Evolutionary conservation across 2,113 vertebrate genomes (phyloP).

Genomic region (Periophthalmodon schlosseri): DNA sequence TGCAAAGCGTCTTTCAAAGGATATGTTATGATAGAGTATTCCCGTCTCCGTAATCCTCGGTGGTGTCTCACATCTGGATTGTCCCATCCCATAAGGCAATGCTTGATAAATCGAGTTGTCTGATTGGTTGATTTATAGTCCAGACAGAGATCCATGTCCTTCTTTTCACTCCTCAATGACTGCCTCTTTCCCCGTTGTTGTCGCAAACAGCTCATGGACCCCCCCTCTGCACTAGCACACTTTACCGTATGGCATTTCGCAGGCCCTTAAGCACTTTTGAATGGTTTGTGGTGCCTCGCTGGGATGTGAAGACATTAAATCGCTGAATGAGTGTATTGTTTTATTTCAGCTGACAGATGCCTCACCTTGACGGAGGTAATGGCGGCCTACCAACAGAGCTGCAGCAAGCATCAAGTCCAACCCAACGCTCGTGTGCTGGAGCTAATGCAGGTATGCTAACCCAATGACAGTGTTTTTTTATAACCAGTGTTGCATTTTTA

Average conservation of each 20-base stretch:
- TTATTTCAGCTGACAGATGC: slow-evolving; percentile 67
- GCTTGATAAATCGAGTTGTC: slow-evolving; percentile 36
- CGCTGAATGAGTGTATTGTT: slow-evolving; percentile 39
- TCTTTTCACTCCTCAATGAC: slow-evolving; percentile 33
- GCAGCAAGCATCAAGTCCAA: slow-evolving; percentile 72
- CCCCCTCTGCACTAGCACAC: slow-evolving; percentile 16
- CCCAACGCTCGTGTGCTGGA: slow-evolving; percentile 67
- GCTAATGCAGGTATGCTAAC: slow-evolving; percentile 72
- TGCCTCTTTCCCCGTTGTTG: slow-evolving; percentile 21
- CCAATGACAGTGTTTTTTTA: neutral
- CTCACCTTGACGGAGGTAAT: slow-evolving; percentile 71
- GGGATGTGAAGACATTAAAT: slow-evolving; percentile 44
- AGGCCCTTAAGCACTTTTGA: slow-evolving; percentile 41
- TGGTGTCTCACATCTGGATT: slow-evolving; percentile 31
- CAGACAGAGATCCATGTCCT: slow-evolving; percentile 43
- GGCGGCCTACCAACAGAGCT: slow-evolving; percentile 74
- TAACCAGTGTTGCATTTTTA: neutral
- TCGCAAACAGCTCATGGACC: slow-evolving; percentile 13
- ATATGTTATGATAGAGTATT: slow-evolving; percentile 21
- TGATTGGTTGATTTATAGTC: slow-evolving; percentile 52
- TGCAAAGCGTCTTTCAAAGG: slow-evolving; percentile 20
- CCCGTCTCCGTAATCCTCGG: slow-evolving; percentile 22
- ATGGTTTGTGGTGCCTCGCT: slow-evolving; percentile 37
- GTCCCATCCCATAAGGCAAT: slow-evolving; percentile 23
- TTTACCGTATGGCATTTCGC: slow-evolving; percentile 41